Evolutionary conservation across 2,113 vertebrate species (phyloP).

Genomic region (Pedionomus torquatus): DNA sequence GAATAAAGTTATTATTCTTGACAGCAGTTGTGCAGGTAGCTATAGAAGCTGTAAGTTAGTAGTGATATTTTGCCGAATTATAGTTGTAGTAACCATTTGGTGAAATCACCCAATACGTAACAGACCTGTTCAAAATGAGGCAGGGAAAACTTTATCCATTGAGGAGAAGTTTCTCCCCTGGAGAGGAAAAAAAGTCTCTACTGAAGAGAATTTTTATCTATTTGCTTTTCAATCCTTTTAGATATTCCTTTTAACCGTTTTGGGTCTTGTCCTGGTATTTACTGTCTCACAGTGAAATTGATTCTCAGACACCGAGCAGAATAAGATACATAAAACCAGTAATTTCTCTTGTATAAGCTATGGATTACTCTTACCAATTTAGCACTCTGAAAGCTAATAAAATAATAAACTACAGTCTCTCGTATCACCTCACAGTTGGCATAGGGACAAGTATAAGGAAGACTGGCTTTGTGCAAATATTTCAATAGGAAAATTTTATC

Average conservation of each 20-base stretch:
- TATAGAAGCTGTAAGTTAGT: too few species aligned
- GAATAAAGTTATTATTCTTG: not conserved
- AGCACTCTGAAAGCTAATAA: not conserved
- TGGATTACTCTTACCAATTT: not conserved
- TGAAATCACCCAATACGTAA: not conserved
- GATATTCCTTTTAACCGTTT: not conserved
- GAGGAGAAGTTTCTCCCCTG: not conserved
- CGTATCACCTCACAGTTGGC: not conserved
- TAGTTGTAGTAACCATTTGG: not conserved
- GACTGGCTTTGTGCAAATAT: not conserved
- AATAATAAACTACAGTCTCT: not conserved
- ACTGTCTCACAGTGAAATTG: not conserved
- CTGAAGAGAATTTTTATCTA: not conserved
- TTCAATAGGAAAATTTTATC: not conserved
- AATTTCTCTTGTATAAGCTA: not conserved
- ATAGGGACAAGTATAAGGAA: not conserved
- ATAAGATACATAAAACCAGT: not conserved
- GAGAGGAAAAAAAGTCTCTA: rapidly evolving
- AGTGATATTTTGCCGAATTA: not conserved
- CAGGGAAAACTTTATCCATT: not conserved
- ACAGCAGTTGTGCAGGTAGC: not conserved
- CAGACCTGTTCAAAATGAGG: not conserved
- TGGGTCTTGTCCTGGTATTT: not conserved
- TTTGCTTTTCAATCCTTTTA: not conserved
- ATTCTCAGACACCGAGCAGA: not conserved